phyloP scores from a whole-genome alignment of 2,888 invertebrate genomes.

The Ochropleura leucogaster region DNA sequence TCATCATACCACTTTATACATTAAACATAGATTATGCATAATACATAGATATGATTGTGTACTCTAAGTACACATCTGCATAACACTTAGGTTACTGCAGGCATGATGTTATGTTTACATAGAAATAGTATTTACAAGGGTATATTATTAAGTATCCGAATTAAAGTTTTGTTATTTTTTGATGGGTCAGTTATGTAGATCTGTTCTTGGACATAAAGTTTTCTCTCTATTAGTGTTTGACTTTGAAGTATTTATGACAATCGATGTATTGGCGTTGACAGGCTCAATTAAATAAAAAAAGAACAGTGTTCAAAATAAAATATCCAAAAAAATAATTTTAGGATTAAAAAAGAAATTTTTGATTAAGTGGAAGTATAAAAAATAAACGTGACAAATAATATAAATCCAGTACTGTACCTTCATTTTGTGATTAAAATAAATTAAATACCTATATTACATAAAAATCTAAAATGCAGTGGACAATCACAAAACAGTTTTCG shows the following conservation, averaged over 20 bases:
- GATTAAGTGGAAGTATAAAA: background rate
- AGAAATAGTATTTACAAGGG: background rate
- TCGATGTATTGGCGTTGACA: background rate
- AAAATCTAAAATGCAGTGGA: slow-evolving; percentile 43
- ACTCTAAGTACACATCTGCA: background rate
- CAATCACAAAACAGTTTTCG: slow-evolving; percentile 38
- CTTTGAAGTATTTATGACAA: background rate
- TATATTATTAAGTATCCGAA: background rate
- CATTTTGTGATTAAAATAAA: slow-evolving; percentile 9
- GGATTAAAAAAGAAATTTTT: background rate
- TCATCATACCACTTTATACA: background rate
- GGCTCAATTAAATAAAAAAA: background rate
- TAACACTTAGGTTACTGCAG: background rate
- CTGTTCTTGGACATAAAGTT: background rate
- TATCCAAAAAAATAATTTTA: background rate
- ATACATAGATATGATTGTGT: background rate
- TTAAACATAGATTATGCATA: background rate
- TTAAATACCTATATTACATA: slow-evolving; percentile 9
- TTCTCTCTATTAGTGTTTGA: background rate
- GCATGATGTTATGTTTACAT: background rate
- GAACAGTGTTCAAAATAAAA: background rate
- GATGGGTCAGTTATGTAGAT: background rate
- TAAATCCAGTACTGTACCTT: slow-evolving; percentile 53
- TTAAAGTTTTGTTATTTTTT: background rate
- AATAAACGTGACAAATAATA: slow-evolving; percentile 13